Base-by-base conservation (phyloP, 2,888 invertebrate species). In the Ceriagrion tenellum region DNA sequence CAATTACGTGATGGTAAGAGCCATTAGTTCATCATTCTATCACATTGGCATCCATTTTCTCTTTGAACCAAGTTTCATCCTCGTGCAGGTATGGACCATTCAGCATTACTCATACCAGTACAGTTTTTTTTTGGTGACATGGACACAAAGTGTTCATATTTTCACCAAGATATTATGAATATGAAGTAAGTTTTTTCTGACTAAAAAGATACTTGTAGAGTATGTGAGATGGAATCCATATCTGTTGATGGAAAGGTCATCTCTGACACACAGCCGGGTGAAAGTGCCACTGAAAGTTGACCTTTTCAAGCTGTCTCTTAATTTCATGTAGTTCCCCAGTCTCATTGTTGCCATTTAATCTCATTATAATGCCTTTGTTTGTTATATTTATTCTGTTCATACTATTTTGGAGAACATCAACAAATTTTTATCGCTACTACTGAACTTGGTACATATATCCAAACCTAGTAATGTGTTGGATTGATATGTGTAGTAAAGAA, bases 51-150 rank as follows among this genome's bases (percentile, higher is more conserved):
- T 40, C 63, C 3, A 13, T 69, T 74, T n/a, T 93, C 69, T 93
- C 69, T n/a, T 93, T 93, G 93, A 93, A 40, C 40, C 93, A 93
- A 74, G 93, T 93, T 95, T 88, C 95, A 89, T 89, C 95, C 95
- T 89, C 69, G 56, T 93, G 93, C 97, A 97, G 97, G 97, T 97
- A 97, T 97, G 97, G 97, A 97, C 97, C 97, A 97, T 97, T 97
- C 97, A 97, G 93, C 93, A 93, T 93, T 91, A 69, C 93, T 93
- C 47, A 47, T 93, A 47, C 23, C 69, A 93, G 69, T 69, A 10
- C 23, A 55, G n/a, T 74, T 47, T 69, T n/a, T n/a, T 40, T 47
- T 47, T 16, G 47, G 47, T 81, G 4, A 35, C 8, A 40, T 40
- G 16, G 40, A 55, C 40, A 18, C 26, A 55, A 88, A 55, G 0